Evolutionary conservation across 1,140 invertebrate genomes (phyloP), one percentile per base, ranked within the genome.

Genomic region (Hyphantria cunea): DNA sequence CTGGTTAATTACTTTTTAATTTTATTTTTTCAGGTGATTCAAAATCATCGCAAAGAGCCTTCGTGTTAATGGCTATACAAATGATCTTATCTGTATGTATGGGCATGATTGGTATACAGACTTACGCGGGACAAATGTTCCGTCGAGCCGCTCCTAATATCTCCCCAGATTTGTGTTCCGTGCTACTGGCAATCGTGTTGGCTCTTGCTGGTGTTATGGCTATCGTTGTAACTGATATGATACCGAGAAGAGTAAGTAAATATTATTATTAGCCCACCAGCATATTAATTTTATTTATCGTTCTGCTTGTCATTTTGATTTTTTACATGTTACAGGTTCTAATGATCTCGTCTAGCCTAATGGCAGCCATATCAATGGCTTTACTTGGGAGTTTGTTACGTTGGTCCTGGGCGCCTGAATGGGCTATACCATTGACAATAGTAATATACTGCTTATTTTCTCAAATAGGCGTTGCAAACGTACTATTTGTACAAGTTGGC

Each of bases 51-150:
- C 61, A 55, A 14, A 58, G 68, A 7, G 59, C 59, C 0, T 4
- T 74, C 0, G 31, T 61, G 14, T 14, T 31, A 12, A 3, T 51
- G 4, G 25, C 50, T 6, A 1, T 50, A 3, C 11, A 52, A 9
- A 37, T 55, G 0, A 11, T 59, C n/a, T 14, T 70, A 3, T 17
- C 31, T 6, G n/a, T 56, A 0, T 67, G 41, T 9, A 66, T 65
- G 58, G 73, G 73, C 3, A 66, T 61, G 34, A 39, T 68, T 0
- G 65, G 45, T 0, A 50, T 76, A 0, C 62, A 65, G 14, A 58
- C 64, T 0, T 76, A 64, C 41, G 70, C 73, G 0, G 65, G 51
- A 0, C 42, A 54, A 6, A 51, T 76, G n/a, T 76, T 76, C 49
- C 3, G 8, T 7, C 42, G 17, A 12, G 67, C 63, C 5, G 66